Base-by-base conservation (phyloP, 1,140 invertebrate genomes). In the Scaptomyza hsui region DNA sequence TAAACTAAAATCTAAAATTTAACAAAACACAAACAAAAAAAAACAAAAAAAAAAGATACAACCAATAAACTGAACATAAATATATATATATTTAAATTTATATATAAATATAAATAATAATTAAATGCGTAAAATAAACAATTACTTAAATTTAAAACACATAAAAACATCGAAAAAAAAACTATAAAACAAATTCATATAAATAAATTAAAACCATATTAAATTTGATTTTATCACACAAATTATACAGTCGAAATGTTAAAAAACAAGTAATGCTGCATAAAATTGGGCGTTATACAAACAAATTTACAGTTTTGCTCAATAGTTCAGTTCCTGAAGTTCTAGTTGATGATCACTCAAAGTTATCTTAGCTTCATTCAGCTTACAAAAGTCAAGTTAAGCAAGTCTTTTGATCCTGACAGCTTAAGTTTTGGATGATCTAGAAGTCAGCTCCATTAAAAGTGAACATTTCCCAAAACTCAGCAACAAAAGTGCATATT, bases 1-100 rank as follows among this genome's bases (percentile, higher is more conserved):
- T n/a, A 60, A 74, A 71, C 48, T 75, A 65, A 76, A 62, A 45
- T 60, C 75, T 69, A 61, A 75, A 49, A 56, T 45, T 70, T 48
- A 45, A 69, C 49, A 72, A 77, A 51, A 81, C 57, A 62, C 64
- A 74, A 70, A 24, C 21, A 42, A 69, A 60, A 41, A 12, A 29
- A 56, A 62, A 63, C 6, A 45, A 61, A 60, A 61, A 62, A 74
- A 44, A 61, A 9, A 29, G 26, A 59, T 72, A 56, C 56, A 24
- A 56, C n/a, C n/a, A n/a, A n/a, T n/a, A n/a, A n/a, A n/a, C n/a
- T n/a, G n/a, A n/a, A n/a, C n/a, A n/a, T n/a, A 73, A 32, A 59
- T 41, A 15, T 57, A 65, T 13, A 7, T 39, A 48, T 57, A 39
- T 29, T 35, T 15, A 39, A 47, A 41, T 48, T 41, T 10, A 39